Evolutionary conservation across 2,888 invertebrate species (phyloP), one percentile per base, ranked within the genome.

Genomic region (Pachymerium ferrugineum): DNA sequence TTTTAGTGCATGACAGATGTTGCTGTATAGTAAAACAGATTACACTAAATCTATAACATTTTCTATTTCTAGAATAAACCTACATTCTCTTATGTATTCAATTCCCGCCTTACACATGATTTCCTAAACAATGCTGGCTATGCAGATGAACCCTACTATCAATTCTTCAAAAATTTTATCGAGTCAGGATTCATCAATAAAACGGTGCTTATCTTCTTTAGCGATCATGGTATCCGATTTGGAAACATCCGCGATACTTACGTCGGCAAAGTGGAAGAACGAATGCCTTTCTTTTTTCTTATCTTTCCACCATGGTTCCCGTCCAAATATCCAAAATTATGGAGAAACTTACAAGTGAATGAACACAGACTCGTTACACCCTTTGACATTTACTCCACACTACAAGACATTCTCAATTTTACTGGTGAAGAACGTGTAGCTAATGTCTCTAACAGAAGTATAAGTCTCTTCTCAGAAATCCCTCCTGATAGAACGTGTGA

Each of bases 311-410:
- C 85, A 14, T 89, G 89, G 85, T 91, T 94, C 83, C 85, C 83
- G 76, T 80, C 85, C 14, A 85, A 85, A 73, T 90, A 89, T 81
- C 85, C 87, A 1, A 76, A 83, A 4, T 89, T 90, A 0, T 85
- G 88, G 77, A 80, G 83, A 0, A 92, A 91, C 82, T 81, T 94
- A 62, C 84, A 84, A 75, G 81, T 80, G 35, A 94, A 94, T 81
- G 83, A 87, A 0, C 85, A 84, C 76, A 87, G 89, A 73, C 85
- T 95, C n/a, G 90, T 92, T 0, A 92, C 91, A 0, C 92, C 92
- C 0, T 94, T 88, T 81, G 95, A 96, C 81, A 83, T 95, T 5
- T 88, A 93, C 81, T 89, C 90, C 77, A 94, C 93, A 0, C 81
- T 96, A 69, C 77, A 84, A 12, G 91, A 94, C 81, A 83, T 94